A percentile compares a stretch with the other conserved stretches of the same genome.
phyloP scores from a whole-genome alignment of 2,888 invertebrate genomes.

The Andrena chrysosceles region DNA sequence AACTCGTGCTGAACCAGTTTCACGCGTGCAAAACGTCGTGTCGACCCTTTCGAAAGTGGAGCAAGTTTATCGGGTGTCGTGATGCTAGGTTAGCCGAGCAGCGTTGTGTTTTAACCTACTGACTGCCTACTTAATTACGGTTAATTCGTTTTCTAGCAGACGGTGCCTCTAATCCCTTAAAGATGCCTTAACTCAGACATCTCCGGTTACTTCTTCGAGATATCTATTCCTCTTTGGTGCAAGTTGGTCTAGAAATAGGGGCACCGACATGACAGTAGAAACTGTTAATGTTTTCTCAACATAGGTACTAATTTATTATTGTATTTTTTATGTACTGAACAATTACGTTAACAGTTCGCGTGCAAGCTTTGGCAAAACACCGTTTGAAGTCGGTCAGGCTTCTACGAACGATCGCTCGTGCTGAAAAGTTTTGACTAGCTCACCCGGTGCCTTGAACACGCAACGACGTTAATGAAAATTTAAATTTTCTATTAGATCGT shows the following conservation, averaged over 20 bases:
- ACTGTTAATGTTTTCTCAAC: no score
- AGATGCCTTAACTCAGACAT: background rate
- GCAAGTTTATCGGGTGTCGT: slow-evolving; percentile 75
- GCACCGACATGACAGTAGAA: no score
- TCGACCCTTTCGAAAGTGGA: slow-evolving; percentile 74
- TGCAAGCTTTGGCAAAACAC: no score
- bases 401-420: no score
- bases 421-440: no score
- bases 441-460: no score
- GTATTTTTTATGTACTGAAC: no score
- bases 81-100: slow-evolving; percentile 63
- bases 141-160: slow-evolving; percentile 38
- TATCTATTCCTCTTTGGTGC: background rate
- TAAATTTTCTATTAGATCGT: no score
- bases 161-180: background rate
- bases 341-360: no score
- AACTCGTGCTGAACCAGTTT: slow-evolving; percentile 57
- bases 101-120: slow-evolving; percentile 58
- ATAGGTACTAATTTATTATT: no score
- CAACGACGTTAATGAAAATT: no score
- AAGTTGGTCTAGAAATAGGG: slow-evolving; percentile 15
- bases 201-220: background rate
- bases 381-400: no score
- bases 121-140: slow-evolving; percentile 42
- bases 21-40: slow-evolving; percentile 38